Base-by-base conservation (phyloP, 2,113 vertebrate species). In the Oreochromis spilurus region DNA sequence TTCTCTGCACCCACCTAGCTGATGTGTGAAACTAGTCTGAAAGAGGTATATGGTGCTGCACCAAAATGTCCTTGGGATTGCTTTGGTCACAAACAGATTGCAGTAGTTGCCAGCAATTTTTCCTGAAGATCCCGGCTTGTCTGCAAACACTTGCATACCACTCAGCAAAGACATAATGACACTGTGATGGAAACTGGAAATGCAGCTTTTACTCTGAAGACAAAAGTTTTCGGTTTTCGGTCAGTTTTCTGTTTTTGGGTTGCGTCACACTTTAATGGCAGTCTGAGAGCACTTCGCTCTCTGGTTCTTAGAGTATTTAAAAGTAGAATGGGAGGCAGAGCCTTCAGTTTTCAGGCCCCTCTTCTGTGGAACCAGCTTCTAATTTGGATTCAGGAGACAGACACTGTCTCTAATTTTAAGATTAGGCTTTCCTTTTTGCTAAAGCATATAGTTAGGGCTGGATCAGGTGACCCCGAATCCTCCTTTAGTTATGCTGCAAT, bases 71-170 rank as follows among this genome's bases (percentile, higher is more conserved):
- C 38, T 43, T 70, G 65, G 13, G 38, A 70, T 70, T 24, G 65
- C 38, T 70, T 43, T 43, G 65, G 65, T 43, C n/a, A 40, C 62
- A 24, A 24, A 24, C 53, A 40, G 36, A 67, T 40, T 43, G 12
- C 3, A 40, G 12, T 43, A 0, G 38, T 24, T 43, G 0, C n/a
- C 1, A 43, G 1, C 24, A 43, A 24, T 70, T 0, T 16, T n/a
- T 38, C 19, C 3, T 7, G 10, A 2, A 21, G 62, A 67, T 0
- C 10, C 62, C 12, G 11, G 19, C 6, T 38, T 21, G n/a, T 24
- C 38, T 70, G 38, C 65, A 70, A 43, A 43, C 12, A 43, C 0
- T 70, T 70, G 4, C 1, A 24, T 1, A 24, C 19, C n/a, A 2
- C 2, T 24, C 7, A 9, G 10, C 43, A 62, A 70, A 43, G n/a